Conservation (phyloP, 1,140 invertebrate genomes). For the Zaprionus africanus region DNA sequence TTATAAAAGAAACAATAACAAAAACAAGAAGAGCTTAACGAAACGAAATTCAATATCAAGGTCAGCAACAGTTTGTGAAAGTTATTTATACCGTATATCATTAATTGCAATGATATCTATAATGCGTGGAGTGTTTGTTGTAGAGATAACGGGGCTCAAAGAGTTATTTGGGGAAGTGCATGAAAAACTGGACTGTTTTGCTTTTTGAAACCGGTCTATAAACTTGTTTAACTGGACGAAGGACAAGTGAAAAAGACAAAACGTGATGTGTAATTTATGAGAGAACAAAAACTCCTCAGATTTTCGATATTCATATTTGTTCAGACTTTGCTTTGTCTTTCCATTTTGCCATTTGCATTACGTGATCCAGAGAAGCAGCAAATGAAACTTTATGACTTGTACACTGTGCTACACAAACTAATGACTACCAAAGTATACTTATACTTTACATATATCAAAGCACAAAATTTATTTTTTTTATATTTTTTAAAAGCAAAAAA, state of each 20-base stretch:
- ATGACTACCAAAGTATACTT: not conserved
- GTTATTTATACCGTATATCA: conserved; percentile 3
- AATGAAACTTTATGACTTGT: conserved; percentile 28
- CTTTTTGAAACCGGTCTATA: conserved; percentile 24
- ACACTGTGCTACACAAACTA: conserved; percentile 17
- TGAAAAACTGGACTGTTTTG: not conserved
- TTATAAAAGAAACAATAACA: conserved; percentile 9
- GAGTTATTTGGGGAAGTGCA: conserved; percentile 10
- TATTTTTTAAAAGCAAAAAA: not conserved
- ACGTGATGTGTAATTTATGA: conserved; percentile 41
- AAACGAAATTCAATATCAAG: conserved; percentile 63
- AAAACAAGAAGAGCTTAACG: conserved; percentile 13
- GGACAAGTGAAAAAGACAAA: conserved; percentile 51
- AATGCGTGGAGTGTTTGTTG: conserved; percentile 2
- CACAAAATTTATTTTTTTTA: not conserved
- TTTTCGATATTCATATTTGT: not conserved
- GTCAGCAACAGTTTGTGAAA: conserved; percentile 40
- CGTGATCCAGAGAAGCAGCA: conserved; percentile 40
- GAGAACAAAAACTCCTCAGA: conserved; percentile 9
- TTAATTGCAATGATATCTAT: conserved; percentile 7
- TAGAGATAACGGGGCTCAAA: conserved; percentile 1
- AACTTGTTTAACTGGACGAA: conserved; percentile 64
- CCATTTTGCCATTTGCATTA: conserved; percentile 31
- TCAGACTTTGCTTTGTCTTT: conserved; percentile 5
- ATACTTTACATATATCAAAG: not conserved